Base-by-base conservation (phyloP, 2,113 vertebrate genomes). In the Sinocyclocheilus anshuiensis region DNA sequence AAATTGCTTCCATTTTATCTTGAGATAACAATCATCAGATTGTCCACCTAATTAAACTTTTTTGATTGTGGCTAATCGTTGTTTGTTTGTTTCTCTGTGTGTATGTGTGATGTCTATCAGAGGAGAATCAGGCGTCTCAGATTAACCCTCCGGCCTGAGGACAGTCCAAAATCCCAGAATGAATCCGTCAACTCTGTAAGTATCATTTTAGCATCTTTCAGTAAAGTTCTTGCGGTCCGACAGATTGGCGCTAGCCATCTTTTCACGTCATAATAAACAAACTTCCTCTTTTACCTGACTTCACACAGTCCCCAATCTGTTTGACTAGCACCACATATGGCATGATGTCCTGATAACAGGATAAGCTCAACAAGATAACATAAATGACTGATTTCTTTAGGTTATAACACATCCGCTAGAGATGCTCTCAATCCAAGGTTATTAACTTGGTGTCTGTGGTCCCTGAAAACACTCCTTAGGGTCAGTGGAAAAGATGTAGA, bases 41-140 rank as follows among this genome's bases (percentile, higher is more conserved):
- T 33, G 22, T 11, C 22, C 4, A 8, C 8, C 6, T 53, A 77
- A 77, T 77, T 26, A 77, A 50, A 55, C 48, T 6, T 20, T 7
- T 4, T 9, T 11, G 24, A 86, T 29, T 87, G 3, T 65, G 71
- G 82, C 78, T 77, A 39, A 33, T 48, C 6, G n/a, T 39, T 79
- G 39, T 69, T 18, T 81, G 29, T 45, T 84, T 83, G 77, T 55
- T 11, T 75, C 16, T 80, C 22, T 88, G 55, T 87, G 71, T 72
- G 78, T 81, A 87, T 89, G 71, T 85, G 48, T 84, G 16, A 81
- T n/a, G 86, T 86, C 91, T 84, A 88, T 50, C 91, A 99, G 98
- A 95, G 96, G 87, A 94, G 94, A 36, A 94, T 97, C 89, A 96
- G 95, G 55, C 95, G 96, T 74, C 93, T 99, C 7, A 95, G 98